Evolutionary conservation across 2,797 vertebrate species (phyloP), one percentile per base, ranked within the genome.

Genomic region (Atherinosoma microstoma): DNA sequence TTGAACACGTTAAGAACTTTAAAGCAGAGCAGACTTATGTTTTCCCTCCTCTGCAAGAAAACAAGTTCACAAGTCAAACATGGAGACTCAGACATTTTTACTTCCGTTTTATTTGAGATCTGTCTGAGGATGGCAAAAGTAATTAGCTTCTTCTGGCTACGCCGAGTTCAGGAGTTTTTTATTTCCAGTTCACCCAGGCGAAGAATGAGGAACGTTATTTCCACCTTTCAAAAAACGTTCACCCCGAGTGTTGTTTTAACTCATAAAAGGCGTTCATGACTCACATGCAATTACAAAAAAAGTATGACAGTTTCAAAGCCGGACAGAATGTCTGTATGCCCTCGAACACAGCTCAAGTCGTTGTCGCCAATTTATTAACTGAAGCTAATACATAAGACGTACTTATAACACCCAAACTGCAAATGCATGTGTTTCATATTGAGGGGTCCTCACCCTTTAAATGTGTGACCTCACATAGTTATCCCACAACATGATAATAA

Each of bases 161-260:
- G 67, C 38, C 0, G 77, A 40, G 38, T 40, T 40, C 38, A 40
- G 38, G 38, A 40, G 38, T 40, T 83, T 89, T 80, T 69, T 64
- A 57, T 89, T 84, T 80, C 80, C 80, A 76, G 29, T 82, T 88
- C 47, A 79, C 34, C 70, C 70, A 73, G 64, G 77, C 71, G 74
- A 27, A 75, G 58, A 77, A 71, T 53, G 34, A 77, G 69, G 35
- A 83, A 74, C 75, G 40, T 54, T 53, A 71, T 79, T 59, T 76
- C 67, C 73, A 59, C 79, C 38, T 78, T 78, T 87, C 70, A 85
- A 79, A 87, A 80, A 61, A 80, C 82, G 79, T 86, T 90, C 75
- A 85, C 58, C 60, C 66, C 38, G 24, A 72, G 64, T 82, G 78
- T 76, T 69, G 81, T n/a, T 78, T 60, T 79, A 78, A 66, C 70